A percentile compares a stretch with the other conserved stretches of the same genome.
Evolutionary conservation across 2,113 vertebrate genomes (phyloP).

Genomic region (Turnix velox): DNA sequence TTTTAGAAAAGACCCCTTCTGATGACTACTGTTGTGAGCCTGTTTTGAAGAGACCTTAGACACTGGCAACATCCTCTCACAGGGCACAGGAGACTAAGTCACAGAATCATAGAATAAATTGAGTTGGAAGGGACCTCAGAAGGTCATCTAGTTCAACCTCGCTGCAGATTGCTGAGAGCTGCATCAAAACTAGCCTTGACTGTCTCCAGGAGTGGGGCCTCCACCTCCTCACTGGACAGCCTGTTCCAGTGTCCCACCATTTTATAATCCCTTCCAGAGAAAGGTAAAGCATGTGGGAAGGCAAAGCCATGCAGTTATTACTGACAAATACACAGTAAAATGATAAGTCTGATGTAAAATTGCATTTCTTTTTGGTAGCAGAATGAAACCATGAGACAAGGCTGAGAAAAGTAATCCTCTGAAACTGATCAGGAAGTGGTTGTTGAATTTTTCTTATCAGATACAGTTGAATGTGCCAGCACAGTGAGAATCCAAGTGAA

Average conservation of each 20-base stretch:
- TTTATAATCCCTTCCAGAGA: background rate
- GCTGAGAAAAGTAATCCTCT: constrained; percentile 13
- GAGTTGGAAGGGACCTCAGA: too few relatives aligned
- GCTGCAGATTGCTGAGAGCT: too few relatives aligned
- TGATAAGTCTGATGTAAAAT: background rate
- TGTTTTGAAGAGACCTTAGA: constrained; percentile 36
- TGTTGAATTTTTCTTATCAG: background rate
- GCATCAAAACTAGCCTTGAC: too few relatives aligned
- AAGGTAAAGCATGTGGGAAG: background rate
- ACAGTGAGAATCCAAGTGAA: constrained; percentile 27
- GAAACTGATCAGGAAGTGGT: constrained; percentile 26
- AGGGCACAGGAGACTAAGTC: background rate
- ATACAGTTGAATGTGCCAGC: constrained; percentile 1
- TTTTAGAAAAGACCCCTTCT: background rate
- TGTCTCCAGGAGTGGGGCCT: too few relatives aligned
- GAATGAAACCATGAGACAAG: constrained; percentile 56
- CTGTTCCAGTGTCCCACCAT: too few relatives aligned
- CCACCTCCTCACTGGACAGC: too few relatives aligned
- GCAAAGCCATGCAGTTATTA: background rate
- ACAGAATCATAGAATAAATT: too few relatives aligned
- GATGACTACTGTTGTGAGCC: background rate
- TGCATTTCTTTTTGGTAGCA: background rate
- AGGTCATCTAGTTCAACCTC: too few relatives aligned
- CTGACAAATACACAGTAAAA: background rate
- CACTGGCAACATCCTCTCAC: background rate